Percentiles rank a stretch among this genome's conserved stretches.
phyloP scores from a whole-genome alignment of 2,113 vertebrate genomes.

The Eulemur macaco region DNA sequence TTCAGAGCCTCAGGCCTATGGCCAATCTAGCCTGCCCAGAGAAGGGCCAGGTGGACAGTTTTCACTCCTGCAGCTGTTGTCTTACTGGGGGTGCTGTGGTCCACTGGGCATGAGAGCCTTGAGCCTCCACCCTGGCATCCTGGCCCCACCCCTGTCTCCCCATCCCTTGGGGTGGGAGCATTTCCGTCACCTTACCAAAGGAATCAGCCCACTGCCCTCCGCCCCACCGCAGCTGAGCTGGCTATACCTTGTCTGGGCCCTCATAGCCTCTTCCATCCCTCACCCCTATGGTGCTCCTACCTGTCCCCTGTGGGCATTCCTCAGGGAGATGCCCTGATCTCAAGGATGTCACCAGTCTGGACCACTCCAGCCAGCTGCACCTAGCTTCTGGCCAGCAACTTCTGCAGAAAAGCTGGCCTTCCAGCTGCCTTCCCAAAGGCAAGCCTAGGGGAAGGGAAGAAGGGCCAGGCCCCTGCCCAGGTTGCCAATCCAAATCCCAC shows the following conservation, averaged over 20 bases:
- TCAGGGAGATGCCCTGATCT: slow-evolving; percentile 87
- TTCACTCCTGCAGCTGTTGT: background rate
- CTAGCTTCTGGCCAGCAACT: slow-evolving; percentile 85
- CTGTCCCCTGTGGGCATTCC: slow-evolving; percentile 84
- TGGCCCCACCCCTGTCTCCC: background rate
- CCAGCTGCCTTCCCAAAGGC: slow-evolving; percentile 83
- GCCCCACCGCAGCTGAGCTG: background rate
- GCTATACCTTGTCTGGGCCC: background rate
- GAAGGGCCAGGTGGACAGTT: background rate
- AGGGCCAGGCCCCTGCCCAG: background rate
- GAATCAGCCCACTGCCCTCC: background rate
- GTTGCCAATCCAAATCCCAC: background rate
- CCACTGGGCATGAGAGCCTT: background rate
- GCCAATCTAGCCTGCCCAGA: background rate
- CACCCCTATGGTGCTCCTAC: slow-evolving; percentile 42
- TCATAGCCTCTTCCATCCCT: background rate
- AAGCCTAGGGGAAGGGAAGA: background rate
- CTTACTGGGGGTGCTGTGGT: background rate
- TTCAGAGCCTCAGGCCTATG: background rate
- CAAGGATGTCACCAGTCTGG: slow-evolving; percentile 86
- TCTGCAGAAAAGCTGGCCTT: slow-evolving; percentile 85
- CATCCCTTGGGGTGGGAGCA: background rate
- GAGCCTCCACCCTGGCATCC: background rate
- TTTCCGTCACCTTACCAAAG: background rate
- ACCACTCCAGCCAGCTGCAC: slow-evolving; percentile 84